Evolutionary conservation across 2,888 invertebrate species (phyloP).

Genomic region (Gastracanthus pulcherrimus): DNA sequence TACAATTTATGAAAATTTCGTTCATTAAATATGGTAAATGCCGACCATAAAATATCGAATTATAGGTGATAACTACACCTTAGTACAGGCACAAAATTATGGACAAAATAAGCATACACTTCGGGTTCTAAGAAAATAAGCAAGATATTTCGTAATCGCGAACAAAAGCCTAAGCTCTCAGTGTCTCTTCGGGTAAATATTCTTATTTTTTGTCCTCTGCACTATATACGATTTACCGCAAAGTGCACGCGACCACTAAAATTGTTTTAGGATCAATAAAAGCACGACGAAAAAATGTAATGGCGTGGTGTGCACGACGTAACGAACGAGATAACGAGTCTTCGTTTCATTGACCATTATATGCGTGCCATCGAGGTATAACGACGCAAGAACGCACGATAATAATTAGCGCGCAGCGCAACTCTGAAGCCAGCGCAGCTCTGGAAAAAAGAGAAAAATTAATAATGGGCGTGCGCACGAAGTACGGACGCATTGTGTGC

Average conservation of each 20-base stretch:
- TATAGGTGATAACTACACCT: slow-evolving; percentile 16
- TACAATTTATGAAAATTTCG: slow-evolving; percentile 34
- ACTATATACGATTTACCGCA: background rate
- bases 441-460: slow-evolving; percentile 23
- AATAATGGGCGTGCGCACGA: slow-evolving; percentile 29
- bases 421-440: background rate
- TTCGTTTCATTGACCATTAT: slow-evolving; percentile 37
- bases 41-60: slow-evolving; percentile 18
- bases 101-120: background rate
- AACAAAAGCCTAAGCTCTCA: background rate
- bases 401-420: slow-evolving; percentile 43
- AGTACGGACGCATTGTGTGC: background rate
- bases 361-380: background rate
- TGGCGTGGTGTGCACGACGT: background rate
- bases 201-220: background rate
- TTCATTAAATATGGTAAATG: slow-evolving; percentile 7
- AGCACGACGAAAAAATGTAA: slow-evolving; percentile 37
- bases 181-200: background rate
- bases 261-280: slow-evolving; percentile 24
- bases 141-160: slow-evolving; percentile 21
- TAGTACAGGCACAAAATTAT: background rate
- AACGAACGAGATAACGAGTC: slow-evolving; percentile 47
- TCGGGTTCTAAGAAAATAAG: background rate
- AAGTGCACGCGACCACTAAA: background rate
- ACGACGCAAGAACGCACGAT: background rate